Evolutionary conservation across 2,888 invertebrate species (phyloP).

Genomic region (Allophyes oxyacanthae): DNA sequence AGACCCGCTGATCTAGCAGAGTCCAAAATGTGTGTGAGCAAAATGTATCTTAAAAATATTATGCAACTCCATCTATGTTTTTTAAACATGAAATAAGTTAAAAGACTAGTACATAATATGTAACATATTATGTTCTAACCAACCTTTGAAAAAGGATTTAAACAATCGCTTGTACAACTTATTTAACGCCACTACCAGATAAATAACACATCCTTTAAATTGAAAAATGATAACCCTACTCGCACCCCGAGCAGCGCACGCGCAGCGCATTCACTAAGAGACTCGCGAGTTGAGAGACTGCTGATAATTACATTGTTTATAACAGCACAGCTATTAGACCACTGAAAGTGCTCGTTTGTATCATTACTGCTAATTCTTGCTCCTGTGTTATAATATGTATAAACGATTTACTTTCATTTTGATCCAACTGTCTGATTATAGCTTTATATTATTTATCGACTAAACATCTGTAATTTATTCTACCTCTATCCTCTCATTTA

Average conservation of each 20-base stretch:
- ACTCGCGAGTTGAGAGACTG: constrained; percentile 35
- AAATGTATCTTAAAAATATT: constrained; percentile 7
- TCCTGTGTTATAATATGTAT: constrained; percentile 9
- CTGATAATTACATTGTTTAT: constrained; percentile 48
- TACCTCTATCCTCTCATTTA: too few species aligned
- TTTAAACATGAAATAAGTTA: too few species aligned
- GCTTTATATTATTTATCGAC: too few species aligned
- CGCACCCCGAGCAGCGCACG: constrained; percentile 4
- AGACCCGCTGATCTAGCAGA: constrained; percentile 33
- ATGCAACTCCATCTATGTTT: not conserved
- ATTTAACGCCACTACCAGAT: too few species aligned
- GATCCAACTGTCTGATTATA: not conserved
- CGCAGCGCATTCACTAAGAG: constrained; percentile 8
- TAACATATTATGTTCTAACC: too few species aligned
- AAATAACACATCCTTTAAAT: not conserved
- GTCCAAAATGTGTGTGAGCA: constrained; percentile 22
- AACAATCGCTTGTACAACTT: too few species aligned
- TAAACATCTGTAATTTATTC: too few species aligned
- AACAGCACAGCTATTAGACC: constrained; percentile 43
- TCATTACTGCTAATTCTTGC: constrained; percentile 30
- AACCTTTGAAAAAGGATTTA: too few species aligned
- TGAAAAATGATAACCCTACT: constrained; percentile 25
- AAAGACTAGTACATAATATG: too few species aligned
- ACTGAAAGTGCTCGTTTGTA: constrained; percentile 35
- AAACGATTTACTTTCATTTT: constrained; percentile 41